phyloP scores from a whole-genome alignment of 1,140 invertebrate genomes.

The Propsilocerus akamusi region DNA sequence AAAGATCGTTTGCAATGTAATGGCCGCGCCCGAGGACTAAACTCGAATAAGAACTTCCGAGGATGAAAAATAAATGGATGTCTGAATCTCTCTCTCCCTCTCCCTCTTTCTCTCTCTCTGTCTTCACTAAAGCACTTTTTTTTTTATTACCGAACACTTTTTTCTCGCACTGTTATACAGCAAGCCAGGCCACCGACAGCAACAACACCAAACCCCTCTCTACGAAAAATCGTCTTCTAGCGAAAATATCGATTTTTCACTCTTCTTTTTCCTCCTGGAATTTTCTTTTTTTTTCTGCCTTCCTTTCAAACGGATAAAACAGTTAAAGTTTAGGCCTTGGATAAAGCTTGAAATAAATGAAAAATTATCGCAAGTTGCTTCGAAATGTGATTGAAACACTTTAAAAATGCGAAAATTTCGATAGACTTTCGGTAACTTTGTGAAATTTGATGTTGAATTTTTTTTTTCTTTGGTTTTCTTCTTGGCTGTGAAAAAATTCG shows the following conservation, averaged over 20 bases:
- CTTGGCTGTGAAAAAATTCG: background rate
- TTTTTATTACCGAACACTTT: background rate
- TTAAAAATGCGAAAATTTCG: background rate
- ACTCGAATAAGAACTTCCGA: background rate
- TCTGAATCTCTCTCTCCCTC: background rate
- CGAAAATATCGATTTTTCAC: slow-evolving; percentile 2
- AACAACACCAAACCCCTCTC: background rate
- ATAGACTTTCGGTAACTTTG: background rate
- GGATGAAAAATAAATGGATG: background rate
- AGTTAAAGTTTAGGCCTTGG: too few relatives aligned
- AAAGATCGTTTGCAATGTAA: background rate
- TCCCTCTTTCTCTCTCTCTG: background rate
- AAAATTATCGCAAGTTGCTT: too few relatives aligned
- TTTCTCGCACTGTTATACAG: background rate
- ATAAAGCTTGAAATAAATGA: too few relatives aligned
- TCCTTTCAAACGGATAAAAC: too few relatives aligned
- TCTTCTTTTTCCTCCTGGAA: background rate
- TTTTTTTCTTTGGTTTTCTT: background rate
- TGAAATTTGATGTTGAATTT: background rate
- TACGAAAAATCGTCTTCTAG: too few relatives aligned
- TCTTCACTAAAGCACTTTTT: background rate
- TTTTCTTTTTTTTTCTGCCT: background rate
- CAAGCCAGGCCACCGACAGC: too few relatives aligned
- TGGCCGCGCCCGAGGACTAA: background rate
- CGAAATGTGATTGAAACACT: too few relatives aligned